Conservation (phyloP, 2,888 invertebrate species). For the Pristionchus mayeri region DNA sequence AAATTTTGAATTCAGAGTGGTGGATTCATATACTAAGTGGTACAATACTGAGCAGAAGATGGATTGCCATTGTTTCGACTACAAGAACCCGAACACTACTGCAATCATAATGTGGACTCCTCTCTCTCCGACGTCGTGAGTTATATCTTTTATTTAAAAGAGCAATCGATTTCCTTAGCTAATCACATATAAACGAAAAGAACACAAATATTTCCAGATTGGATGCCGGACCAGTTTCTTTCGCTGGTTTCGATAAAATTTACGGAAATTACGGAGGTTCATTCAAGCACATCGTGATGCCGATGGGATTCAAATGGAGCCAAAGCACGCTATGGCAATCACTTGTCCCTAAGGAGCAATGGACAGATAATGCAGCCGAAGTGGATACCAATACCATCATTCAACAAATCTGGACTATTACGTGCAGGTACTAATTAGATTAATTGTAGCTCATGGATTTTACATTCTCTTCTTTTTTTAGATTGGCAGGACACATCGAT, state of each 20-base stretch:
- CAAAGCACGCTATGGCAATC: slow-evolving; percentile 12
- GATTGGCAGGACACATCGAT: background rate
- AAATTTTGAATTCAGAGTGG: background rate
- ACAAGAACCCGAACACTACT: background rate
- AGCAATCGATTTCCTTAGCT: too few relatives aligned
- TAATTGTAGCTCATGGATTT: background rate
- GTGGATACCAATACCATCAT: background rate
- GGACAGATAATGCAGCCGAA: background rate
- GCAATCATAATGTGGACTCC: background rate
- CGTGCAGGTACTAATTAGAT: slow-evolving; percentile 20
- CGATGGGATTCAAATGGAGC: slow-evolving; percentile 19
- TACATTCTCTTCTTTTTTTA: background rate
- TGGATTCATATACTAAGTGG: too few relatives aligned
- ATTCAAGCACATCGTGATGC: slow-evolving; percentile 33
- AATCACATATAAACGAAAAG: too few relatives aligned
- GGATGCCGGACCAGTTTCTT: background rate
- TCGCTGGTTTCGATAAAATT: background rate
- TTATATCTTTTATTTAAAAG: too few relatives aligned
- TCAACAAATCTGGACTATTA: slow-evolving; percentile 36
- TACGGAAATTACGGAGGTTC: too few relatives aligned
- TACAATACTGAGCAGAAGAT: too few relatives aligned
- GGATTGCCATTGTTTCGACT: too few relatives aligned
- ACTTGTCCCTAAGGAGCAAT: background rate
- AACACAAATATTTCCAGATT: background rate
- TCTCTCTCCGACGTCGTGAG: background rate